phyloP scores from a whole-genome alignment of 2,113 vertebrate species.

The Bos indicus region DNA sequence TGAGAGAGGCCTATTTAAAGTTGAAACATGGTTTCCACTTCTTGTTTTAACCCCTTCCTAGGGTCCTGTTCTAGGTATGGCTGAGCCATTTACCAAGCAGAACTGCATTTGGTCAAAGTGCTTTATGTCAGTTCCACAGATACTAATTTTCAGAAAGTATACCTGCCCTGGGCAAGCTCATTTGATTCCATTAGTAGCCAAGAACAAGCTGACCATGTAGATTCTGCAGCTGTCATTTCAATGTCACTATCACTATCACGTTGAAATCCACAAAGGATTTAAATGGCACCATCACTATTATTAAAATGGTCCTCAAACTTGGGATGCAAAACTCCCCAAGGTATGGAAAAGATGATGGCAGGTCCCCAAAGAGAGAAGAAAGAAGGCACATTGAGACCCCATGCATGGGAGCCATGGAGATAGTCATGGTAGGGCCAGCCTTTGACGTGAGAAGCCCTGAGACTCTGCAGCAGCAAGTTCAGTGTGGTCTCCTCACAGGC shows the following conservation, averaged over 20 bases:
- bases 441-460: background rate
- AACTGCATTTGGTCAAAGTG: background rate
- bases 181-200: background rate
- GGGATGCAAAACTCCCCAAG: background rate
- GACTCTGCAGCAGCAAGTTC: background rate
- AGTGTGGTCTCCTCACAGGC: background rate
- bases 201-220: background rate
- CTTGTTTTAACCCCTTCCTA: background rate
- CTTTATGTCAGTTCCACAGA: background rate
- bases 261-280: background rate
- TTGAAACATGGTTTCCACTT: background rate
- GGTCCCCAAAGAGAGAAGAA: background rate
- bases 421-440: background rate
- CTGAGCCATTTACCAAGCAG: background rate
- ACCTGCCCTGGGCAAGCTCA: background rate
- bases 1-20: background rate
- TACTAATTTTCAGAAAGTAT: background rate
- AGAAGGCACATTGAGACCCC: background rate
- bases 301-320: background rate
- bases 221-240: background rate
- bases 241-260: background rate
- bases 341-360: background rate
- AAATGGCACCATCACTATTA: background rate
- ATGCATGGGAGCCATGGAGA: background rate
- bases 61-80: background rate